Base-by-base conservation (phyloP, 2,888 invertebrate species). In the Parnassius glacialis region DNA sequence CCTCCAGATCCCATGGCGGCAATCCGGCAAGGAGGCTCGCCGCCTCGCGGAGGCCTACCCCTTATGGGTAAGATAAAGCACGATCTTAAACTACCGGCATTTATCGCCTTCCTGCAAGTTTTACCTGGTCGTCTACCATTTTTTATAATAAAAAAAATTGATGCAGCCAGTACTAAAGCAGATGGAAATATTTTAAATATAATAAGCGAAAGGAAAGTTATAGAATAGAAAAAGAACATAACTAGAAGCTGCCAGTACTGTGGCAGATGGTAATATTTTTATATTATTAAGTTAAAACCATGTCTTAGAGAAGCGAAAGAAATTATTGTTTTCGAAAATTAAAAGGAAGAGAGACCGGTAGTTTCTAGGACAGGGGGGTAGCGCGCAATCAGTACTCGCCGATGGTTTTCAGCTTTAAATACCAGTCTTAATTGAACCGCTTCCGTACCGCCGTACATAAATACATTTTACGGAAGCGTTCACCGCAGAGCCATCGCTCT, bases 381-480 rank as follows among this genome's bases (percentile, higher is more conserved):
- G 72, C 78, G 72, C 77, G 85, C 88, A 90, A 91, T 90, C 90
- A 88, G 85, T 80, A 85, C 79, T 83, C 81, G 82, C 83, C 85
- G 81, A 80, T 80, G 80, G 86, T 83, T 81, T 80, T 84, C 80
- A 86, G 84, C 89, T 88, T 90, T 90, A 90, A 91, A 91, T 91
- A 87, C 90, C 90, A 88, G 81, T 81, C 86, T 88, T 91, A 91
- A 91, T 91, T 90, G 90, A 87, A 90, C 88, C 78, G 85, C 87
- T 88, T 87, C 88, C 88, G 87, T 83, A 78, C 80, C 75, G 74
- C 70, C 79, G 81, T 85, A 85, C 84, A 85, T 87, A 88, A 88
- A 89, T 87, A 88, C 80, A 80, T 79, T 83, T 75, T 78, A 77
- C 83, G 82, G 85, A 85, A 84, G 79, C 80, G 82, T 84, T 83